Evolutionary conservation across 2,888 invertebrate species (phyloP).

Genomic region (Cheilosia grossa): DNA sequence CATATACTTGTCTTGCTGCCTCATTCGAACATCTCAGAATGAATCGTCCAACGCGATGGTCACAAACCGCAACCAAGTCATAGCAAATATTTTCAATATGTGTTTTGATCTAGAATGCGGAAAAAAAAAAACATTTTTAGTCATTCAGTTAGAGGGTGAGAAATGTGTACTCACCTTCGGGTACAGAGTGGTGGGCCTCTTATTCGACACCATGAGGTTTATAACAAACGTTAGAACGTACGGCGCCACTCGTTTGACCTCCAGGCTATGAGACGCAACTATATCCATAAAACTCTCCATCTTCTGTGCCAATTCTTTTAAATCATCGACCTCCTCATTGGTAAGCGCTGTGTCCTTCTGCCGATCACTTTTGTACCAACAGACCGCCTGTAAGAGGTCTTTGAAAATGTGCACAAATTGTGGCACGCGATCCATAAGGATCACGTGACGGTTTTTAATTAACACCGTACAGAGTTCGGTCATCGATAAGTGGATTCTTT

Average conservation of each 20-base stretch:
- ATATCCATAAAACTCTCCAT: conserved; percentile 80
- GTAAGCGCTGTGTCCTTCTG: conserved; percentile 78
- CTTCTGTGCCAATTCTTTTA: conserved; percentile 80
- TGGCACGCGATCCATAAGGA: conserved; percentile 80
- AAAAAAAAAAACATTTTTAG: background rate
- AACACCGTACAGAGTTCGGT: conserved; percentile 78
- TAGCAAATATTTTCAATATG: conserved; percentile 82
- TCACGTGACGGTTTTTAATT: conserved; percentile 78
- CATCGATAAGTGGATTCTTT: conserved; percentile 77
- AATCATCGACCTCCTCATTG: conserved; percentile 78
- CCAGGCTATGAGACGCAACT: conserved; percentile 78
- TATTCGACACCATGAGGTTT: conserved; percentile 80
- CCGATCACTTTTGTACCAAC: conserved; percentile 81
- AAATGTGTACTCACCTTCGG: conserved; percentile 78
- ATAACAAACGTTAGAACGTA: conserved; percentile 81
- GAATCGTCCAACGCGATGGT: conserved; percentile 81
- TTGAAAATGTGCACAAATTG: conserved; percentile 80
- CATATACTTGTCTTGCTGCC: conserved; percentile 81
- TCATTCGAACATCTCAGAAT: conserved; percentile 82
- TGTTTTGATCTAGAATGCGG: conserved; percentile 80
- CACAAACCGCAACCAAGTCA: conserved; percentile 80
- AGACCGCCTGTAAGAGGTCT: conserved; percentile 80
- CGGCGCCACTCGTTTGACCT: conserved; percentile 81
- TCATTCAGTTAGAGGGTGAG: background rate
- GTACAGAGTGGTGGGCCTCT: conserved; percentile 81